phyloP scores from a whole-genome alignment of 1,140 invertebrate species.

The Pentalonia nigronervosa region DNA sequence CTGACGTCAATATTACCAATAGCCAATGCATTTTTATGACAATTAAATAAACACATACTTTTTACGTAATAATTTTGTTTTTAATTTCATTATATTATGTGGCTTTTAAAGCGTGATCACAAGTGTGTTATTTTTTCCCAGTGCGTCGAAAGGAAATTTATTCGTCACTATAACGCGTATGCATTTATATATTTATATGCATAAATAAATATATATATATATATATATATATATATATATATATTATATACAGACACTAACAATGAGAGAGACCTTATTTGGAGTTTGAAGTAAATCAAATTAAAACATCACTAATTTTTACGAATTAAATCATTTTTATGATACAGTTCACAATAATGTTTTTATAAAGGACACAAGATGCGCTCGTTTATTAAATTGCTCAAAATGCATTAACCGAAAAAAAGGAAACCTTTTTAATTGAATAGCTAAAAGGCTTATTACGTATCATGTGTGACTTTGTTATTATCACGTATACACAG shows the following conservation, averaged over 20 bases:
- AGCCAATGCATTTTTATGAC: background rate
- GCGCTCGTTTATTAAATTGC: conserved; percentile 31
- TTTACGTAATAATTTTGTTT: background rate
- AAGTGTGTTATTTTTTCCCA: background rate
- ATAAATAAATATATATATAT: no score
- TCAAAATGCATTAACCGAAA: background rate
- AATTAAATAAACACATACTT: background rate
- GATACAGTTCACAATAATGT: conserved; percentile 8
- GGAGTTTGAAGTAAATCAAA: background rate
- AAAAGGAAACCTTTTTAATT: conserved; percentile 42
- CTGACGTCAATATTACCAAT: background rate
- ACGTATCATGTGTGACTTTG: conserved; percentile 33
- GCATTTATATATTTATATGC: background rate
- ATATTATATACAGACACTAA: background rate
- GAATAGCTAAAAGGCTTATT: conserved; percentile 25
- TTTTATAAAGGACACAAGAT: background rate
- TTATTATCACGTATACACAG: background rate
- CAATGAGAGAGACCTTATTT: background rate
- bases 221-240: background rate
- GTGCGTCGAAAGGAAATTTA: background rate
- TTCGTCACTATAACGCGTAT: background rate
- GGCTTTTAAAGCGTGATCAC: background rate
- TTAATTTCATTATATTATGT: background rate
- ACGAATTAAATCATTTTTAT: conserved; percentile 27
- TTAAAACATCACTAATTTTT: conserved; percentile 29